Conservation (phyloP, 2,113 vertebrate genomes). For the Spea bombifrons region DNA sequence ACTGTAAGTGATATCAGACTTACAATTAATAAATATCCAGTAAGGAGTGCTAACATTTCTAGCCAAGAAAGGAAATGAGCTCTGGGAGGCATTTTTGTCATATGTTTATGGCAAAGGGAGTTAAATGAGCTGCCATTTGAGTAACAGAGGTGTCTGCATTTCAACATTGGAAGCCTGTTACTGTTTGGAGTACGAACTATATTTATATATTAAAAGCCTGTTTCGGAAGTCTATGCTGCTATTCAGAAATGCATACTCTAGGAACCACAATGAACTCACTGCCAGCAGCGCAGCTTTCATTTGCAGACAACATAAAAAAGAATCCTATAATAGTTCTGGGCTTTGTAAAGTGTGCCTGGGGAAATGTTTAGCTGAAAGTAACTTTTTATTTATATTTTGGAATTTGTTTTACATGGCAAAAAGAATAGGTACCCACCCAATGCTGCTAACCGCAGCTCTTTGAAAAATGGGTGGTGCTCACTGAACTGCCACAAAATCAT, state of each 20-base stretch:
- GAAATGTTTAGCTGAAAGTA: not conserved
- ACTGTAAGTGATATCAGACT: not conserved
- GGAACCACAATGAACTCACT: not conserved
- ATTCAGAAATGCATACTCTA: not conserved
- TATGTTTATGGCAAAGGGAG: constrained; percentile 27
- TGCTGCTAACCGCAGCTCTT: not conserved
- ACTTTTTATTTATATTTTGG: not conserved
- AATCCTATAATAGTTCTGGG: not conserved
- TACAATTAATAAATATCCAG: constrained; percentile 20
- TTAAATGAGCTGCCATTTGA: constrained; percentile 24
- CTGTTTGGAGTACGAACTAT: constrained; percentile 37
- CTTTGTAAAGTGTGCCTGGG: constrained; percentile 5
- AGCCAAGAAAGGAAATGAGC: constrained; percentile 27
- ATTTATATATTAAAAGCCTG: constrained; percentile 32
- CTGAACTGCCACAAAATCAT: not conserved
- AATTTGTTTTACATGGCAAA: constrained; percentile 29
- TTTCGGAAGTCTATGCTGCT: constrained; percentile 38
- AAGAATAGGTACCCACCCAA: not conserved
- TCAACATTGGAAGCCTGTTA: constrained; percentile 11
- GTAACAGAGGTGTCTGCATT: not conserved
- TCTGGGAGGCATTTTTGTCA: constrained; percentile 14
- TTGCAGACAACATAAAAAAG: constrained; percentile 17
- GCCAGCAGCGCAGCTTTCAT: not conserved
- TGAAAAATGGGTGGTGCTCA: not conserved
- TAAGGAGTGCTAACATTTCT: constrained; percentile 11